A percentile compares a stretch with the other conserved stretches of the same genome.
Evolutionary conservation across 2,888 invertebrate species (phyloP).

Genomic region (Amaurobius ferox): DNA sequence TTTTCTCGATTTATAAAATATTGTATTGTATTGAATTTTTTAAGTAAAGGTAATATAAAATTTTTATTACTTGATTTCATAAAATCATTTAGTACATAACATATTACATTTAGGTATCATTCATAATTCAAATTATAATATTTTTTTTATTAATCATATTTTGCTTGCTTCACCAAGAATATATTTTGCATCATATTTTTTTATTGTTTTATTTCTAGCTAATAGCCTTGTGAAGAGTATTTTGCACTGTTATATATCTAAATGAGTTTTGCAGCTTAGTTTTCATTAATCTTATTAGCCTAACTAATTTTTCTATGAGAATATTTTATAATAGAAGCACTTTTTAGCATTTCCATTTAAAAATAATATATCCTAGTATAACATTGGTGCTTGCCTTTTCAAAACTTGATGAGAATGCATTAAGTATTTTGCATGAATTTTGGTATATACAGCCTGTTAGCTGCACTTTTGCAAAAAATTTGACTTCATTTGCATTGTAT

Average conservation of each 20-base stretch:
- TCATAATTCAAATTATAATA: neutral
- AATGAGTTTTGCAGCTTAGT: slow-evolving; percentile 55
- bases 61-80: too few species aligned
- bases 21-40: too few species aligned
- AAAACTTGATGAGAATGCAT: slow-evolving; percentile 59
- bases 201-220: slow-evolving; percentile 44
- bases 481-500: slow-evolving; percentile 21
- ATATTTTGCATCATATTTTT: slow-evolving; percentile 53
- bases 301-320: neutral
- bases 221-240: slow-evolving; percentile 20
- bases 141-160: neutral
- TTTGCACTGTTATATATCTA: slow-evolving; percentile 54
- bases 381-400: slow-evolving; percentile 69
- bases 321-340: slow-evolving; percentile 30
- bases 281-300: slow-evolving; percentile 44
- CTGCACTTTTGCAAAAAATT: slow-evolving; percentile 54
- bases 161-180: slow-evolving; percentile 42
- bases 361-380: slow-evolving; percentile 20
- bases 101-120: too few species aligned
- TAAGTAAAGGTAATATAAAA: too few species aligned
- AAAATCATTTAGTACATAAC: too few species aligned
- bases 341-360: slow-evolving; percentile 28
- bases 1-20: too few species aligned
- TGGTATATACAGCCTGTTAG: slow-evolving; percentile 37
- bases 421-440: slow-evolving; percentile 46